A percentile compares a stretch with the other conserved stretches of the same genome.
Evolutionary conservation across 2,888 invertebrate genomes (phyloP).

Genomic region (Luperina testacea): DNA sequence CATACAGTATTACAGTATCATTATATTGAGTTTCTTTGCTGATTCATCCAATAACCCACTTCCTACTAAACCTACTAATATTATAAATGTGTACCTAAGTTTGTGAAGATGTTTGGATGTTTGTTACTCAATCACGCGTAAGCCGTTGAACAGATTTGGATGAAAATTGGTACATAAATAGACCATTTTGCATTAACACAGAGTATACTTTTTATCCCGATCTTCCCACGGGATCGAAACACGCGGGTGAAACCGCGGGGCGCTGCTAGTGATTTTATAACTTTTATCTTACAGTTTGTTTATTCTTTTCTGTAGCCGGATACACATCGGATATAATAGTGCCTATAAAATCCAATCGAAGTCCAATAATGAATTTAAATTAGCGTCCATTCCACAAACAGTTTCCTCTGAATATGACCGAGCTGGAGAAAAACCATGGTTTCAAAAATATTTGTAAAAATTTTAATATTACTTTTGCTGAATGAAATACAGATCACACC

Average conservation of each 20-base stretch:
- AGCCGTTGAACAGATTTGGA: no score
- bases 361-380: neutral
- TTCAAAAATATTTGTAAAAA: neutral
- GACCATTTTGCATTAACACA: no score
- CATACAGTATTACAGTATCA: conserved; percentile 12
- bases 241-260: no score
- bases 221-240: no score
- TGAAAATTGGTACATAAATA: no score
- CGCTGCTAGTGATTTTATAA: no score
- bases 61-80: no score
- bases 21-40: neutral
- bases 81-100: no score
- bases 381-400: neutral
- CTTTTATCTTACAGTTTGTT: neutral
- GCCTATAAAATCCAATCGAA: neutral
- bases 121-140: no score
- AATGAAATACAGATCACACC: neutral
- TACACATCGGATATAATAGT: neutral
- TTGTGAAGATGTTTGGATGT: no score
- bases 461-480: neutral
- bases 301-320: neutral
- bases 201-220: no score
- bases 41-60: neutral
- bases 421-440: neutral
- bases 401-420: neutral